Base-by-base conservation (phyloP, 2,113 vertebrate genomes). In the Promerops cafer region DNA sequence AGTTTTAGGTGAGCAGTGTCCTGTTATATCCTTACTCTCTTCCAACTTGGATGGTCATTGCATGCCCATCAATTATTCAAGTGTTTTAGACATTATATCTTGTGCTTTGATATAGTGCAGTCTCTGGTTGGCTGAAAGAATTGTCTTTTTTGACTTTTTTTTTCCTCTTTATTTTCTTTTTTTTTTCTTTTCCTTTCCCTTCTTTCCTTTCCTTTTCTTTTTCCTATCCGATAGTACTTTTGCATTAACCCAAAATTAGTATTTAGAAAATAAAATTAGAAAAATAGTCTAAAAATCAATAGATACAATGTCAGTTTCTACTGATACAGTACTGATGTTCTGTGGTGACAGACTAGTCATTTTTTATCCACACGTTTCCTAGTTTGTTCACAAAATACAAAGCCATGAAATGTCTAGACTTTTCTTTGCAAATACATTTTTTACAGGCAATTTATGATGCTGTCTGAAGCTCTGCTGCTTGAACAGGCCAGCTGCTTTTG, bases 101-200 rank as follows among this genome's bases (percentile, higher is more conserved):
- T 57, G 5, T 85, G 22, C 39, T 75, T 70, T 63, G 13, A n/a
- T 66, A 44, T 11, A 70, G 18, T 60, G 16, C 42, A 40, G 15
- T 49, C 21, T 92, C 2, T 15, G 21, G 2, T 69, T 78, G 45
- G 4, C 19, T 21, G 22, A 68, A 28, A 42, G 5, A 60, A 5
- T 9, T 19, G 21, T n/a, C 40, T 31, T 37, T 27, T 45, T n/a
- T 23, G 1, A 35, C 5, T 19, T 57, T 18, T 7, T 42, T n/a
- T 39, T 35, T 11, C 1, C n/a, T 30, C n/a, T 53, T 53, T 1
- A 6, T 44, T 37, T 10, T 15, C 10, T 3, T 13, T 23, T 10
- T 22, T 33, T 57, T 12, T 9, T 5, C 2, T 19, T n/a, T 39
- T 5, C 5, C 3, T 31, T n/a, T 27, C 1, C 27, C 11, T n/a